Conservation (phyloP, 53 echinoderm and acorn worm species). For the Crossaster papposus region DNA sequence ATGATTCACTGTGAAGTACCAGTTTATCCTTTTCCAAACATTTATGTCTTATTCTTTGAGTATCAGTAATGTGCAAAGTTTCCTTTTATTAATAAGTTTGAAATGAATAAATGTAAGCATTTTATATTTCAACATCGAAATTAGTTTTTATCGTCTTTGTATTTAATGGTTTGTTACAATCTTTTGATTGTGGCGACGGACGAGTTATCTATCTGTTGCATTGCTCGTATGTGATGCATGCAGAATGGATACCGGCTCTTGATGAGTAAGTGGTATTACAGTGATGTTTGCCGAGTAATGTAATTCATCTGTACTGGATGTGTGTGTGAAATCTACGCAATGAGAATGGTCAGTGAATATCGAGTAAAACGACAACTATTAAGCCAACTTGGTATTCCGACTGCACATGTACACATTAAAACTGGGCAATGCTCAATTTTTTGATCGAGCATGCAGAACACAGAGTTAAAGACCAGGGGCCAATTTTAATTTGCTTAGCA, state of each 20-base stretch:
- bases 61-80: not conserved
- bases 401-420: not conserved
- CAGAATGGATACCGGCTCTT: not conserved
- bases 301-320: not conserved
- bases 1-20: too few species aligned
- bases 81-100: not conserved
- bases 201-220: not conserved
- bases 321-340: slow-evolving; percentile 31
- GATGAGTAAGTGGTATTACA: not conserved
- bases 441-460: too few species aligned
- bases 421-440: too few species aligned
- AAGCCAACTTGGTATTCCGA: not conserved
- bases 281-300: not conserved
- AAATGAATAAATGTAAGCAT: not conserved
- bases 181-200: not conserved
- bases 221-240: not conserved
- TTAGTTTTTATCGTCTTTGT: not conserved
- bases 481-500: too few species aligned
- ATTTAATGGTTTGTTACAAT: not conserved
- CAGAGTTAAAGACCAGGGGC: not conserved
- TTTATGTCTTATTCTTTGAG: slow-evolving; percentile 1
- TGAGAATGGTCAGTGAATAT: not conserved
- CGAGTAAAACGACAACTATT: not conserved
- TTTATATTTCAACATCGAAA: slow-evolving; percentile 16
- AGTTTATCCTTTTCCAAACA: not conserved